Evolutionary conservation across 2,888 invertebrate species (phyloP).

Genomic region (Petrolisthes cinctipes): DNA sequence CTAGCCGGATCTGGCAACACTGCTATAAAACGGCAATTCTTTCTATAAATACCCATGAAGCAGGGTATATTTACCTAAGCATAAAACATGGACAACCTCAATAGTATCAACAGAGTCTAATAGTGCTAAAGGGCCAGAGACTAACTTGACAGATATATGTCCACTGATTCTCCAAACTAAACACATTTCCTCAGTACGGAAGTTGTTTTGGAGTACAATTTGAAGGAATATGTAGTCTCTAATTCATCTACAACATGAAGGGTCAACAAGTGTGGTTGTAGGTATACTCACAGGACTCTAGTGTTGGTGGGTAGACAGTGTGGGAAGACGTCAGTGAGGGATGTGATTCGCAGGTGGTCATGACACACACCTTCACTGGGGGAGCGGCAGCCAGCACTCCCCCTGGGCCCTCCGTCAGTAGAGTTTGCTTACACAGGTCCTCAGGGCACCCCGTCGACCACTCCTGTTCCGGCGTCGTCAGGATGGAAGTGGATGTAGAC

Average conservation of each 20-base stretch:
- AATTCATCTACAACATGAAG: too few species aligned
- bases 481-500: background rate
- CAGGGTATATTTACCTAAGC: background rate
- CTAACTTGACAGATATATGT: too few species aligned
- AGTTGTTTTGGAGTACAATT: background rate
- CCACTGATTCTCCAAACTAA: too few species aligned
- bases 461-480: background rate
- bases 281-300: constrained; percentile 34
- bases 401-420: constrained; percentile 14
- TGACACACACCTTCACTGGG: constrained; percentile 37
- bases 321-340: constrained; percentile 45
- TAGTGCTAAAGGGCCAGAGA: background rate
- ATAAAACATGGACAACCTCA: background rate
- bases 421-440: constrained; percentile 14
- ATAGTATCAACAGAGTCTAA: background rate
- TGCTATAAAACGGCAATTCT: background rate
- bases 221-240: too few species aligned
- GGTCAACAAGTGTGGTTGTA: background rate
- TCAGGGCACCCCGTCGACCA: constrained; percentile 6
- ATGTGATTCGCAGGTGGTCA: constrained; percentile 42
- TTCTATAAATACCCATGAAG: background rate
- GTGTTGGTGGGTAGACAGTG: constrained; percentile 43
- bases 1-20: too few species aligned
- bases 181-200: too few species aligned
- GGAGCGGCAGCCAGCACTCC: constrained; percentile 14